phyloP scores from a whole-genome alignment of 2,888 invertebrate species.

The Synergus gifuensis region DNA sequence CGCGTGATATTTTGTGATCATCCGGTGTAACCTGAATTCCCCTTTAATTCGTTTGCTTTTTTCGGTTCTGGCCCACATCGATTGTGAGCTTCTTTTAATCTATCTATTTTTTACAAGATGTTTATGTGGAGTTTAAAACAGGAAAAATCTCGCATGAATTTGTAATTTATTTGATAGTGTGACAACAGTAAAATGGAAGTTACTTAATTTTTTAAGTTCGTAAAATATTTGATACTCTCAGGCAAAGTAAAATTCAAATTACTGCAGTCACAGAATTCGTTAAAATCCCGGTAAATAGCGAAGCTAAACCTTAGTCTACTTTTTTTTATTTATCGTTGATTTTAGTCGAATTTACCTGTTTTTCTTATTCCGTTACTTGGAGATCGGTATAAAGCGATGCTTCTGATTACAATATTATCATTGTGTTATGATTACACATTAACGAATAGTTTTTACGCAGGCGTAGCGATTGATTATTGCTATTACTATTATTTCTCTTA shows the following conservation, averaged over 20 bases:
- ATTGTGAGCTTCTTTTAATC: neutral
- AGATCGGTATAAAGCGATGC: constrained; percentile 46
- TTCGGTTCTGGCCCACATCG: constrained; percentile 11
- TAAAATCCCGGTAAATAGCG: constrained; percentile 6
- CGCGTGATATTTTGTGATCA: constrained; percentile 53
- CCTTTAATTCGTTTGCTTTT: constrained; percentile 16
- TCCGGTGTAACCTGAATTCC: constrained; percentile 49
- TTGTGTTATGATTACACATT: constrained; percentile 41
- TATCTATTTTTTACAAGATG: neutral
- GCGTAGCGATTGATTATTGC: constrained; percentile 31
- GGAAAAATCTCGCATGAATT: constrained; percentile 2
- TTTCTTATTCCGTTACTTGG: constrained; percentile 59
- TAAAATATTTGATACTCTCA: constrained; percentile 30
- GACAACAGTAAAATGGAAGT: neutral
- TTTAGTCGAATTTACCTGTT: constrained; percentile 61
- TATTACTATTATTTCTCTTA: neutral
- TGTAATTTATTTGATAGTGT: neutral
- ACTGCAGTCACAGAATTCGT: constrained; percentile 21
- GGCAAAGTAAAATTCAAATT: constrained; percentile 19
- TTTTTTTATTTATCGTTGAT: constrained; percentile 59
- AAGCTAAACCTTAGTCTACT: constrained; percentile 24
- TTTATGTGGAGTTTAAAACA: neutral
- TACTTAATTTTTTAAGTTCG: constrained; percentile 15
- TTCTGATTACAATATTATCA: constrained; percentile 12
- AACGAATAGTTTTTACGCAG: constrained; percentile 51